A percentile compares a stretch with the other conserved stretches of the same genome.
phyloP scores from a whole-genome alignment of 2,113 vertebrate genomes.

The Lycocorax pyrrhopterus region DNA sequence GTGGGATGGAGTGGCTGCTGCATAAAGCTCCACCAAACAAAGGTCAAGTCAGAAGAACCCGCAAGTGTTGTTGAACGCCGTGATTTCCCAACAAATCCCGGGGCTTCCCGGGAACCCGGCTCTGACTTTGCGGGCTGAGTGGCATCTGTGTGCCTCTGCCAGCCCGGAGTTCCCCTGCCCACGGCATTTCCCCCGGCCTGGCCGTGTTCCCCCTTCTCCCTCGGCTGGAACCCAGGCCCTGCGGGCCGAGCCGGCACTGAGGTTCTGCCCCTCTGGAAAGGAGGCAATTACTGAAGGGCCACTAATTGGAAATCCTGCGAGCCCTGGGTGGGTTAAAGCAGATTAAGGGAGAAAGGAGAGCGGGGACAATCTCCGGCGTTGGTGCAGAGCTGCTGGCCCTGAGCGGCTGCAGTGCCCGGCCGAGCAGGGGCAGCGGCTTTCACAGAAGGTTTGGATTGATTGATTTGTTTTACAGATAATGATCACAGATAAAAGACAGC shows the following conservation, averaged over 20 bases:
- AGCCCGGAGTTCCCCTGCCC: neutral
- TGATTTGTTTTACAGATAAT: neutral
- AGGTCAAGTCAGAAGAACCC: neutral
- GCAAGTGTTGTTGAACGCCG: neutral
- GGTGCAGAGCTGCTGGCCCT: neutral
- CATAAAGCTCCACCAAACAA: neutral
- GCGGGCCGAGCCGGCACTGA: neutral
- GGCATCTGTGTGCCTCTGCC: neutral
- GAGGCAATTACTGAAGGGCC: neutral
- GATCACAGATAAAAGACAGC: neutral
- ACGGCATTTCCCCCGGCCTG: neutral
- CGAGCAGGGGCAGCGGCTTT: neutral
- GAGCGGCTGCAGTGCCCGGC: neutral
- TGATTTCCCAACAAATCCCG: neutral
- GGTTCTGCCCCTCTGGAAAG: neutral
- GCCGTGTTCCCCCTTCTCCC: neutral
- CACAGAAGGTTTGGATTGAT: neutral
- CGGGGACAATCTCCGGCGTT: neutral
- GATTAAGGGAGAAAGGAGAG: neutral
- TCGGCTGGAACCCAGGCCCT: neutral
- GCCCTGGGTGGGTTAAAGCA: neutral
- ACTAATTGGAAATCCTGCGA: neutral
- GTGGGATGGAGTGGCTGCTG: neutral
- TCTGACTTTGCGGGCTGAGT: neutral
- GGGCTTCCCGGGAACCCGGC: neutral